Base-by-base conservation (phyloP, 2,797 vertebrate genomes). In the Trematomus bernacchii region DNA sequence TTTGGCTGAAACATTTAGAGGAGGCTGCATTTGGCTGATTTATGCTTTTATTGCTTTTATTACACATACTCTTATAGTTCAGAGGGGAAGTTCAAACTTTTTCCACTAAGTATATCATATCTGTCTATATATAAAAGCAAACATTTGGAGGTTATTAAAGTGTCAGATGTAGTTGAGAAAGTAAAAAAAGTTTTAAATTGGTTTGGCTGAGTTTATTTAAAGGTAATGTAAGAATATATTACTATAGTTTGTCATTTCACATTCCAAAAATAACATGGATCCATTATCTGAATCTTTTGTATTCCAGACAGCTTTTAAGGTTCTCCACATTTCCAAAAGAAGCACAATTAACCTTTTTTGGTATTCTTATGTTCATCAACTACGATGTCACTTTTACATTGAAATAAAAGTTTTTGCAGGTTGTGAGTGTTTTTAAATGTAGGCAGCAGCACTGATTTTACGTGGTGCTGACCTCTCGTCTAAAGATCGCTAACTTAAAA, bases 21-120 rank as follows among this genome's bases (percentile, higher is more conserved):
- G 72, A 66, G 4, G 23, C 46, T 63, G 73, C 40, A 42, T 73
- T 72, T 23, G 62, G 66, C 47, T 77, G 51, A 80, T 86, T 80
- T 76, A 75, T 69, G 57, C 8, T 72, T 71, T 67, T 73, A 72
- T 82, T 62, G 46, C 61, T 62, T 18, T 61, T 69, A 46, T 72
- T 71, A 46, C 61, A 69, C 30, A 64, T 73, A 57, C 44, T 16
- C 7, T 68, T 77, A 54, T 50, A 33, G 61, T 53, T 73, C 12
- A 42, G 23, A 64, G 11, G 40, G 46, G 59, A 57, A 48, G 58
- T 62, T 68, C 18, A 57, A 43, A 63, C 18, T 27, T 61, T 57
- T 80, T 66, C 40, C 16, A 60, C 18, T 3, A 12, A 0, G 1
- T 52, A 46, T 61, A 11, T 27, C 27, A 66, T 71, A 72, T 37